Percentiles rank a stretch among this genome's conserved stretches.
phyloP scores from a whole-genome alignment of 2,797 vertebrate genomes.

The Typhlichthys eigenmanni region DNA sequence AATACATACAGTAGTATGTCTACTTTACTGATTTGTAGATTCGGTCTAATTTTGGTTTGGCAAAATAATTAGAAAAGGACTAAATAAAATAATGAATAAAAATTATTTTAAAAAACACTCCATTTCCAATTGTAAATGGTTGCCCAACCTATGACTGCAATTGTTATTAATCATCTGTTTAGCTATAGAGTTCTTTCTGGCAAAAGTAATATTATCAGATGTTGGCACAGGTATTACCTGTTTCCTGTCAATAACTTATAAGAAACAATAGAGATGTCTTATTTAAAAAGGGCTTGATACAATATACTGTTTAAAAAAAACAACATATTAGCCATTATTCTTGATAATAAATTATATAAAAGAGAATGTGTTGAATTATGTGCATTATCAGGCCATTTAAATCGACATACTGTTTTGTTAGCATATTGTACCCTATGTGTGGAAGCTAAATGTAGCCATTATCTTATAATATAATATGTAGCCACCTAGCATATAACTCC shows the following conservation, averaged over 20 bases:
- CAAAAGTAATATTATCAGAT: conserved; percentile 66
- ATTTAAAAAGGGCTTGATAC: not conserved
- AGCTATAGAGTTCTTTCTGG: conserved; percentile 44
- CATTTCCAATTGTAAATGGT: conserved; percentile 76
- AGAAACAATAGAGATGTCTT: not conserved
- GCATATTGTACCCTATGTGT: conserved; percentile 39
- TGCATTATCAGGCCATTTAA: conserved; percentile 65
- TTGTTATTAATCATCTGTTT: conserved; percentile 45
- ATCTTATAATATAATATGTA: not conserved
- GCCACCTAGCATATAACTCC: conserved; percentile 9
- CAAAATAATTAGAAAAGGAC: not conserved
- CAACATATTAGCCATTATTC: not conserved
- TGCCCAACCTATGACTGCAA: conserved; percentile 63
- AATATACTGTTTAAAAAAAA: not conserved
- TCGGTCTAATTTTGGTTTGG: not conserved
- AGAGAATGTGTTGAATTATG: conserved; percentile 4
- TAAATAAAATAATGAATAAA: conserved; percentile 1
- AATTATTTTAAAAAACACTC: conserved; percentile 36
- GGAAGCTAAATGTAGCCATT: not conserved
- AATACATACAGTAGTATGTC: not conserved
- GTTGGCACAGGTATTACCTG: conserved; percentile 62
- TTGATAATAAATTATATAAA: not conserved
- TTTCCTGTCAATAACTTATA: conserved; percentile 35
- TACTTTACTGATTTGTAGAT: not conserved
- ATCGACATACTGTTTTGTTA: conserved; percentile 44